Evolutionary conservation across 2,888 invertebrate genomes (phyloP), one percentile per base, ranked within the genome.

Genomic region (Parnassius smintheus): DNA sequence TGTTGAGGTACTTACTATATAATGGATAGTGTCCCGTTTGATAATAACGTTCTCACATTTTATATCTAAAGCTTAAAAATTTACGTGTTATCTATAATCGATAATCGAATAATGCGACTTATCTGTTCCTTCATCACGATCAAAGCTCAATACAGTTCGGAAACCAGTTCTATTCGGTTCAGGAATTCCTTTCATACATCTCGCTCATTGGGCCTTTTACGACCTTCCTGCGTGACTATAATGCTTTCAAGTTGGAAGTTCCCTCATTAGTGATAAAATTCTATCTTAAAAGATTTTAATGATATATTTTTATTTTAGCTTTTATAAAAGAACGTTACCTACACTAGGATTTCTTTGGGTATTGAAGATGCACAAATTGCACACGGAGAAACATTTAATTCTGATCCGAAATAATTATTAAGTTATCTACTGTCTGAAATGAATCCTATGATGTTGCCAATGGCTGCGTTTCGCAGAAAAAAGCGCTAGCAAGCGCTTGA

Each of bases 81-180:
- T 61, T 49, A 55, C 51, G 25, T 51, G 35, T n/a, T 59, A 51
- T 53, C 35, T 58, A 11, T 48, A 18, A 56, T 56, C 59, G 51
- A 51, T 58, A 56, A 59, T 54, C 45, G 44, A 55, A 58, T 52
- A 56, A 63, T 45, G 46, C 42, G 53, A 53, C 61, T 60, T 45
- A 60, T 62, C 45, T 61, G 52, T 53, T 54, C 52, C 61, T 59
- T 66, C 62, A 59, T 58, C 57, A 60, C 64, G 58, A 49, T 62
- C 49, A 57, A 51, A 59, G 56, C 61, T 65, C 56, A 57, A 35
- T 35, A 62, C 62, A 62, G 64, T 65, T 57, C 62, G 61, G 61
- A 64, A 65, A 64, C 66, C 65, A 61, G 65, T 66, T 59, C 61
- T 61, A 65, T 65, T 62, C 62, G 61, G 55, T 66, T 64, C 61